Evolutionary conservation across 2,888 invertebrate species (phyloP).

Genomic region (Xylocampa areola): DNA sequence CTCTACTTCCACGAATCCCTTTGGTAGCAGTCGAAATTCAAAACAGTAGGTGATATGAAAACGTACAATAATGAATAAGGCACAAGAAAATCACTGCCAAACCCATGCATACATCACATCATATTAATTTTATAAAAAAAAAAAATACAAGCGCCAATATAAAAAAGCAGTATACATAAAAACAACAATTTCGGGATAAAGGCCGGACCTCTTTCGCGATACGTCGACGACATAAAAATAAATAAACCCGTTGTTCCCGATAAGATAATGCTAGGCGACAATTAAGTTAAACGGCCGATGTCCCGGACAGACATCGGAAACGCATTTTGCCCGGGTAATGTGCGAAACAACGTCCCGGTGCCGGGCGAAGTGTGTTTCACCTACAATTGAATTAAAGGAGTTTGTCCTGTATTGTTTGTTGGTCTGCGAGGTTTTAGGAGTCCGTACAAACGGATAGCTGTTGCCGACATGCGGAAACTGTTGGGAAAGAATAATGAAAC

Average conservation of each 20-base stretch:
- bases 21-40: no score
- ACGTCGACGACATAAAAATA: slow-evolving; percentile 65
- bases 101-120: slow-evolving; percentile 4
- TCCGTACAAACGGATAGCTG: slow-evolving; percentile 22
- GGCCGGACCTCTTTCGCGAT: slow-evolving; percentile 61
- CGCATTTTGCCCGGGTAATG: slow-evolving; percentile 61
- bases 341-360: slow-evolving; percentile 49
- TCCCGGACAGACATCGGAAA: slow-evolving; percentile 61
- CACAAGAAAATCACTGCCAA: not conserved
- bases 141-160: slow-evolving; percentile 44
- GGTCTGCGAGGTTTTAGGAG: slow-evolving; percentile 7
- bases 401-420: slow-evolving; percentile 37
- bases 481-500: slow-evolving; percentile 35
- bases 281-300: slow-evolving; percentile 68
- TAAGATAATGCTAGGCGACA: slow-evolving; percentile 72
- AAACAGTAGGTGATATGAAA: not conserved
- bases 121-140: slow-evolving; percentile 35
- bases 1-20: no score
- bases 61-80: not conserved
- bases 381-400: slow-evolving; percentile 58
- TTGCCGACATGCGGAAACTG: slow-evolving; percentile 23
- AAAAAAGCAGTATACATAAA: slow-evolving; percentile 61
- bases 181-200: slow-evolving; percentile 62
- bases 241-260: slow-evolving; percentile 63
- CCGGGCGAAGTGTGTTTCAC: slow-evolving; percentile 42